These are phyloP conservation scores for Autographa gamma DNA, from an alignment of 2,888 invertebrate genomes.

Conservation along the genomic window DNA sequence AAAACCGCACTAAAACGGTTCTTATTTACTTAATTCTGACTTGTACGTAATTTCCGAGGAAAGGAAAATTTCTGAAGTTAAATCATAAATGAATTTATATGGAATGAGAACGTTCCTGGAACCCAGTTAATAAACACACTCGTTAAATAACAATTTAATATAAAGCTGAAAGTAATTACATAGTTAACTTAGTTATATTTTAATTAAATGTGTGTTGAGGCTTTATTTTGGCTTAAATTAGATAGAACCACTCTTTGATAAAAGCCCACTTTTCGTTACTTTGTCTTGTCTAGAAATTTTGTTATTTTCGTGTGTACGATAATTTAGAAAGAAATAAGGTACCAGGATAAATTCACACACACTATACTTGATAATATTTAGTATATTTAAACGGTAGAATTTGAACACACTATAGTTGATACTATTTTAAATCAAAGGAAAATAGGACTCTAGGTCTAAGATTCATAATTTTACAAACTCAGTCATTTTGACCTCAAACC, in stretches of 20 bases:
- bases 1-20: background rate
- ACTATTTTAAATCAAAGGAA: too few species aligned
- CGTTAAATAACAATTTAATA: constrained; percentile 8
- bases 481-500: too few species aligned
- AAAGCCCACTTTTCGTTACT: background rate
- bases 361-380: too few species aligned
- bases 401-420: too few species aligned
- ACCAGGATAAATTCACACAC: too few species aligned
- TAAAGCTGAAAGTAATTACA: constrained; percentile 33
- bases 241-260: constrained; percentile 2
- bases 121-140: constrained; percentile 9
- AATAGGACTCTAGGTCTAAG: too few species aligned
- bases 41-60: background rate
- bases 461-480: too few species aligned
- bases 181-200: constrained; percentile 21
- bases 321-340: too few species aligned
- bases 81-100: constrained; percentile 33
- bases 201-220: constrained; percentile 33
- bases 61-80: constrained; percentile 32
- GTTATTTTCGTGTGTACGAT: too few species aligned
- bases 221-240: constrained; percentile 8
- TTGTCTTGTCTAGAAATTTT: too few species aligned
- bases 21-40: background rate
- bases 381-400: too few species aligned
- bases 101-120: constrained; percentile 24